Conservation (phyloP, 1,140 invertebrate genomes). For the Micrasema minimum region DNA sequence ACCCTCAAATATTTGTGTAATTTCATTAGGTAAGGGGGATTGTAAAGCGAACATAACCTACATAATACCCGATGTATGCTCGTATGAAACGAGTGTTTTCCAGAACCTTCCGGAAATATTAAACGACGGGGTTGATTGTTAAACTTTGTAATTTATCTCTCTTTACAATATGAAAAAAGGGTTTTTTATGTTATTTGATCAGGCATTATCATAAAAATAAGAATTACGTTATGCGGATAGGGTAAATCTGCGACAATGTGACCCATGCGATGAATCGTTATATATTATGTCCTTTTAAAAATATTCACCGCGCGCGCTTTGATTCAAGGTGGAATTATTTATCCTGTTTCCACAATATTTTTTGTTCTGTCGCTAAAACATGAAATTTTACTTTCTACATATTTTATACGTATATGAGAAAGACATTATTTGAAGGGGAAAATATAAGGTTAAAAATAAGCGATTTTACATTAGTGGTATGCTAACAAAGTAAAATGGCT, state of each 20-base stretch:
- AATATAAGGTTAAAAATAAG: too few species aligned
- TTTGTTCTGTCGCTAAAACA: too few species aligned
- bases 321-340: too few species aligned
- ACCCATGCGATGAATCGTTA: slow-evolving; percentile 4
- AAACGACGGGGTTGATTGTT: slow-evolving; percentile 21
- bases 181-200: slow-evolving; percentile 23
- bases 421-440: too few species aligned
- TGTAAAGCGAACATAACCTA: too few species aligned
- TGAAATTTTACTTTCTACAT: too few species aligned
- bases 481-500: too few species aligned
- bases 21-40: slow-evolving; percentile 22
- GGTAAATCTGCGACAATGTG: neutral
- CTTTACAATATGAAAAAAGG: neutral
- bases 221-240: slow-evolving; percentile 3
- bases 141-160: slow-evolving; percentile 15
- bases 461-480: too few species aligned
- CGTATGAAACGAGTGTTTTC: slow-evolving; percentile 17
- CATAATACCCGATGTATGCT: neutral
- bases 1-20: slow-evolving; percentile 47
- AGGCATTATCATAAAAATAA: slow-evolving; percentile 17
- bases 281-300: too few species aligned
- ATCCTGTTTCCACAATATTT: too few species aligned
- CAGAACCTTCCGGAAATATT: slow-evolving; percentile 30
- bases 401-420: too few species aligned
- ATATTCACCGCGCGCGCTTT: too few species aligned